Percentiles rank a stretch among this genome's conserved stretches.
Conservation (phyloP, 2,888 invertebrate genomes). For the Callinectes sapidus region DNA sequence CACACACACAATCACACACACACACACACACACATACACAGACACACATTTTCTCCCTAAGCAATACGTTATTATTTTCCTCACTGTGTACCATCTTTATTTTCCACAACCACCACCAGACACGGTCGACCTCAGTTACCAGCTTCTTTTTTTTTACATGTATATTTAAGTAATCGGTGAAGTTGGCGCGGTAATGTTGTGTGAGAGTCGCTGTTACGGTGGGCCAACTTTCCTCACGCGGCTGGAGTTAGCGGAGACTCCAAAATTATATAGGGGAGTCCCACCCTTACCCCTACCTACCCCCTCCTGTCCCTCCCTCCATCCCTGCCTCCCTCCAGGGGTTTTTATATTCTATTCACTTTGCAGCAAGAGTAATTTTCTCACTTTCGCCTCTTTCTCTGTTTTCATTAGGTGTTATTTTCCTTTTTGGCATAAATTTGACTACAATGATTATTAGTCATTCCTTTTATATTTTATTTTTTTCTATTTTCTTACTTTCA, state of each 20-base stretch:
- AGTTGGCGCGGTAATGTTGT: constrained; percentile 30
- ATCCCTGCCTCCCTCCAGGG: not conserved
- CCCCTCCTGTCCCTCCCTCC: not conserved
- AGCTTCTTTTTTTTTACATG: not conserved
- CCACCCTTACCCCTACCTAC: not conserved
- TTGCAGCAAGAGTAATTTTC: not conserved
- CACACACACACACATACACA: constrained; percentile 41
- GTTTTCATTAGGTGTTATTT: not conserved
- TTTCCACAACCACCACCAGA: constrained; percentile 18
- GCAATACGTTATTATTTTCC: not conserved
- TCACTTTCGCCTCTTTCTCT: not conserved
- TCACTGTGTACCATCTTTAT: not conserved
- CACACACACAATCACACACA: constrained; percentile 31
- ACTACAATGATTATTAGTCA: not conserved
- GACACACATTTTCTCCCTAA: not conserved
- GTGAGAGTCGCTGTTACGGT: constrained; percentile 31
- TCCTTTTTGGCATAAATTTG: not conserved
- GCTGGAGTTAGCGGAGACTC: constrained; percentile 3
- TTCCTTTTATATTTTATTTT: not conserved
- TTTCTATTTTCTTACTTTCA: no score
- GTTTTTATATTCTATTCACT: not conserved
- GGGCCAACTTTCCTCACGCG: constrained; percentile 3
- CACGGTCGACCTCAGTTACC: constrained; percentile 27
- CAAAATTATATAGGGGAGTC: not conserved
- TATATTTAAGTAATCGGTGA: constrained; percentile 32